Evolutionary conservation across 2,797 vertebrate species (phyloP), one percentile per base, ranked within the genome.

Genomic region (Dicrostonyx torquatus): DNA sequence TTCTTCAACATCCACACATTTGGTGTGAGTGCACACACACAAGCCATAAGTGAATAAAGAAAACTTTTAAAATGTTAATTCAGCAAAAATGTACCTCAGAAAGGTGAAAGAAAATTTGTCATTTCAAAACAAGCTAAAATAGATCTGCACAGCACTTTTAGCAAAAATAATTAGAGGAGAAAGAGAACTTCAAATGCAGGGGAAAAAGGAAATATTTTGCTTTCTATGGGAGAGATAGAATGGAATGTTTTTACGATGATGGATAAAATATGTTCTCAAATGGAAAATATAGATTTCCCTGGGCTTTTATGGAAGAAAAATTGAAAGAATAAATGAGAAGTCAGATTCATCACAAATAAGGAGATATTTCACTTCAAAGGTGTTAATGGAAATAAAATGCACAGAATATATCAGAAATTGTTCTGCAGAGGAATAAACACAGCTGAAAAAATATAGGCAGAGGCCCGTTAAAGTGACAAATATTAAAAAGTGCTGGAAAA

Each of bases 271-370:
- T 40, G 64, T 93, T 97, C 91, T 94, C 89, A 93, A 95, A 86
- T 94, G 84, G 79, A 93, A 97, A 97, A 76, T 87, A 93, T 37
- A 86, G 43, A 90, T 96, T 97, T 94, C 40, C 43, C 64, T 62
- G 80, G 89, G 62, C 72, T 86, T 77, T 90, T 96, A 80, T 91
- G 84, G 40, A 87, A 91, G 87, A 88, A 94, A 55, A 95, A 93
- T 93, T 97, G 95, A 92, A 95, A 93, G 58, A 92, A 77, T 97
- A 97, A 96, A 96, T 97, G 93, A 96, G n/a, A 85, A 96, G 70
- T 90, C 85, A 95, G 80, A 89, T 87, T 95, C 64, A 93, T 90
- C 22, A 77, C 77, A 97, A 97, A 97, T 88, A 94, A 94, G 68
- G 60, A 96, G 26, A 45, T 10, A 24, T 93, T 95, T 97, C 3